A percentile compares a stretch with the other conserved stretches of the same genome.
Evolutionary conservation across 2,113 vertebrate species (phyloP).

Genomic region (Podocnemis expansa): DNA sequence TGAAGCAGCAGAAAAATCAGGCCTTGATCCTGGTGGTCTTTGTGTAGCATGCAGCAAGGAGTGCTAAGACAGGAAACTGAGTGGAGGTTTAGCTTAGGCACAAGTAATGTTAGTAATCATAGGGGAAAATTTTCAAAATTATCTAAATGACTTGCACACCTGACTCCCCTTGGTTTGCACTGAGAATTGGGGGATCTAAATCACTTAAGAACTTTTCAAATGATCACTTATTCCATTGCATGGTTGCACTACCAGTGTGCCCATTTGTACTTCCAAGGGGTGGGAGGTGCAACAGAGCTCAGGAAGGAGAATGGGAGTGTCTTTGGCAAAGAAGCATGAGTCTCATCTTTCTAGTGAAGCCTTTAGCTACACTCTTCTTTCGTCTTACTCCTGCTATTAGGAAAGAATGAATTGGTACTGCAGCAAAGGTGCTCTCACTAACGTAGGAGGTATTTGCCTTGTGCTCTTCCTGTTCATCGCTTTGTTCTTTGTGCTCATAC

Average conservation of each 20-base stretch:
- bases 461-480: not conserved
- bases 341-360: conserved; percentile 42
- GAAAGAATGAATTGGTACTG: conserved; percentile 46
- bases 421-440: too few relatives aligned
- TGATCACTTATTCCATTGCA: not conserved
- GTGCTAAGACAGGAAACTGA: not conserved
- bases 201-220: not conserved
- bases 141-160: not conserved
- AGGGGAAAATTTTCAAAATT: not conserved
- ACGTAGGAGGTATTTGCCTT: too few relatives aligned
- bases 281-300: not conserved
- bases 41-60: not conserved
- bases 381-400: conserved; percentile 11
- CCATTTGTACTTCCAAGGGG: rapidly evolving
- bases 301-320: not conserved
- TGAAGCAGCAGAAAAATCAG: not conserved
- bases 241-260: not conserved
- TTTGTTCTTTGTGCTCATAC: not conserved
- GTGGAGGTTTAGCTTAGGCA: not conserved
- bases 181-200: not conserved
- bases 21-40: not conserved
- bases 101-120: not conserved
- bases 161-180: not conserved
- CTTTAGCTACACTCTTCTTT: conserved; percentile 1
- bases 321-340: not conserved